Evolutionary conservation across 2,888 invertebrate species (phyloP).

Genomic region (Bombyx huttoni): DNA sequence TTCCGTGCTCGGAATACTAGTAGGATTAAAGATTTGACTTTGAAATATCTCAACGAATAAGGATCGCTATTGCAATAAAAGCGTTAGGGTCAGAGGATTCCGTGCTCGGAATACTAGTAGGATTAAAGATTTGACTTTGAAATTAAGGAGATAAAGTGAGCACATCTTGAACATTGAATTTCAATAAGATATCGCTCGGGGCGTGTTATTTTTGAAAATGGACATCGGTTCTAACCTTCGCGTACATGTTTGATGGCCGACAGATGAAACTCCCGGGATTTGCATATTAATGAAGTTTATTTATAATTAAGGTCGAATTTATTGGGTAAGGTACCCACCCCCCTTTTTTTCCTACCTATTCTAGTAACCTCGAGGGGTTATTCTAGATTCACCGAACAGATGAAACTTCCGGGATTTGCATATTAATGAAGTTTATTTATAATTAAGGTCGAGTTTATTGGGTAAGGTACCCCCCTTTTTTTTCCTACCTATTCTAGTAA

Average conservation of each 20-base stretch:
- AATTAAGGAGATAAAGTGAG: slow-evolving; percentile 46
- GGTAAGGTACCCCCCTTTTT: too few species aligned
- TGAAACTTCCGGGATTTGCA: not conserved
- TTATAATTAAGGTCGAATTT: not conserved
- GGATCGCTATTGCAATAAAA: not conserved
- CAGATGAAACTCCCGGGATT: not conserved
- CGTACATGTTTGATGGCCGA: not conserved
- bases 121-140: slow-evolving; percentile 58
- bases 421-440: not conserved
- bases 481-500: too few species aligned
- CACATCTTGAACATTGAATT: slow-evolving; percentile 26
- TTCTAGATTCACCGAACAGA: too few species aligned
- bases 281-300: not conserved
- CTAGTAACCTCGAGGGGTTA: too few species aligned
- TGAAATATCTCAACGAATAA: slow-evolving; percentile 25
- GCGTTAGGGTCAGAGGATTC: slow-evolving; percentile 4
- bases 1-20: slow-evolving; percentile 38
- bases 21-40: slow-evolving; percentile 55
- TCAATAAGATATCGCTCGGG: slow-evolving; percentile 22
- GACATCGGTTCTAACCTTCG: not conserved
- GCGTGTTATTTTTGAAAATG: slow-evolving; percentile 17
- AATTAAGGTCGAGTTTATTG: not conserved
- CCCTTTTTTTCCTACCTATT: too few species aligned
- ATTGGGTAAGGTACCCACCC: not conserved
- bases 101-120: slow-evolving; percentile 41